Base-by-base conservation (phyloP, 1,140 invertebrate genomes). In the Hycleus phaleratus region DNA sequence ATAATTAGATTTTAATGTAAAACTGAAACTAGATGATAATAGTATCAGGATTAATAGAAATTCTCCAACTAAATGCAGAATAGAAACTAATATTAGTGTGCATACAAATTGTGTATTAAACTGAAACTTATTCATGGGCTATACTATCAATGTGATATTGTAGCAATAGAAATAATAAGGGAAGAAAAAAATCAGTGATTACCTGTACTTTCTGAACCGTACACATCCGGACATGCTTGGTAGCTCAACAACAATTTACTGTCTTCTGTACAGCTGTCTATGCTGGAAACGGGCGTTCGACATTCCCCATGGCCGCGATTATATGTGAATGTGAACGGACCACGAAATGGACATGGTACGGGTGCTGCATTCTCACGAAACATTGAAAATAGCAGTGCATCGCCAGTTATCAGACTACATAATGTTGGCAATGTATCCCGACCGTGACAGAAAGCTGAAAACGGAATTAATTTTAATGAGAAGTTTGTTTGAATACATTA, bases 191-290 rank as follows among this genome's bases (percentile, higher is more conserved):
- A 32, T 32, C 0, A 18, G 18, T 18, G 7, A 32, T 74, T 73
- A 90, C 88, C 84, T 71, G 88, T 85, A 68, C 87, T 90, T 74
- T 91, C 88, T 1, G 90, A 90, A 43, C 87, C 88, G 24, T 82
- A 80, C 4, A 95, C 84, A 73, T 95, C 92, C 0, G 91, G 89
- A 74, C 93, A 96, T 11, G 92, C 92, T 77, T 95, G 91, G 73
- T 93, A 95, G 70, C 85, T 85, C 64, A 96, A 82, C 44, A 95
- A 77, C 32, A 95, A 76, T 59, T 88, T 80, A 59, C 87, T 91
- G 67, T 93, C 87, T 67, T 95, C 90, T 1, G 89, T 94, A 75
- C 92, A 96, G 48, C 88, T 87, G 71, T 95, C 91, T 39, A 93
- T 87, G 59, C 86, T 87, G 51, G 91, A 94, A 12, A 86, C 82